phyloP scores from a whole-genome alignment of 2,113 vertebrate species.

The Ovis canadensis region DNA sequence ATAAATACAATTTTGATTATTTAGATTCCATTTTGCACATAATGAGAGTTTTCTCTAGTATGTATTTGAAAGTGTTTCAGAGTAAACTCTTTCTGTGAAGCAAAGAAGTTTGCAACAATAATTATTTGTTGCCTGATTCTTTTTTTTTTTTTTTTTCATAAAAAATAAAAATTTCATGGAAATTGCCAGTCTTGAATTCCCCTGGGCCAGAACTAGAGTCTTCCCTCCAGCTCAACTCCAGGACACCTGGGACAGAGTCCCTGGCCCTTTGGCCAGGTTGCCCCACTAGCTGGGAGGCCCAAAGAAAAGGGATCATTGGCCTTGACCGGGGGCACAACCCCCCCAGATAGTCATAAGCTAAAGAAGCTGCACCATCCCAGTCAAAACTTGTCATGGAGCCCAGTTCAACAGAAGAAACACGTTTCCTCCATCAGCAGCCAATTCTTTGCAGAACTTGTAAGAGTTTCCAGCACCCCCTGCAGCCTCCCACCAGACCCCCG shows the following conservation, averaged over 20 bases:
- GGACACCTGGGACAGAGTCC: background rate
- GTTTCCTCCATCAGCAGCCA: background rate
- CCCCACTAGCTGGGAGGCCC: background rate
- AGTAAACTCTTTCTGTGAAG: background rate
- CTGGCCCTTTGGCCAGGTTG: background rate
- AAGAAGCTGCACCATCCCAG: background rate
- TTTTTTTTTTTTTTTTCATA: background rate
- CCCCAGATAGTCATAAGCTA: accelerated
- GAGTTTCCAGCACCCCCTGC: background rate
- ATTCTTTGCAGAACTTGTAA: background rate
- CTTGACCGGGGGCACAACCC: background rate
- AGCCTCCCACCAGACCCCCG: background rate
- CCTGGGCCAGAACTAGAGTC: background rate
- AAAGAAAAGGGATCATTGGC: background rate
- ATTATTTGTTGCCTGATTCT: background rate
- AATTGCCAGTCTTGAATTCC: constrained; percentile 37
- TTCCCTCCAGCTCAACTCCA: background rate
- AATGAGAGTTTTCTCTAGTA: background rate
- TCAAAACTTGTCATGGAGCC: background rate
- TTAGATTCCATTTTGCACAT: background rate
- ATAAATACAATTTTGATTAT: background rate
- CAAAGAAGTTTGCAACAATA: background rate
- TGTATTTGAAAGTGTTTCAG: background rate
- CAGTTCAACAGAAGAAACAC: background rate
- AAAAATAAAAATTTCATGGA: background rate